Evolutionary conservation across 2,113 vertebrate genomes (phyloP).

Genomic region (Cichladusa arquata): DNA sequence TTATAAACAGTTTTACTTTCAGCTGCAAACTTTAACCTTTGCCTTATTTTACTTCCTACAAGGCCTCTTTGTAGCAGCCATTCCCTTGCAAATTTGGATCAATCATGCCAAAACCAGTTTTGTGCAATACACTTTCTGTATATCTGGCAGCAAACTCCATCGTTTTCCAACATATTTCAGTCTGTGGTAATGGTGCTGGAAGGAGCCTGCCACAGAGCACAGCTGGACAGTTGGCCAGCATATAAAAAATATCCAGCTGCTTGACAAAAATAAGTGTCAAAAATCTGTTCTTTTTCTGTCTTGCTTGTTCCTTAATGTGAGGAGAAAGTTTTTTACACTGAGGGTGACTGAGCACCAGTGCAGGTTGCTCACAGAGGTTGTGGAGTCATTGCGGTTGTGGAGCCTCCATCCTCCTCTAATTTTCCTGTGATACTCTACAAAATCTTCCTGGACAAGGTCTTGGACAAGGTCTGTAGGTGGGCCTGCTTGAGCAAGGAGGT

Average conservation of each 20-base stretch:
- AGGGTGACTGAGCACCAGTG: fast-evolving
- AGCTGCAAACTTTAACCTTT: not conserved
- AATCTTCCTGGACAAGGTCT: not conserved
- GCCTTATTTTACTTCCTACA: not conserved
- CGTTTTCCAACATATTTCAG: not conserved
- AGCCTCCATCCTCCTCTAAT: not conserved
- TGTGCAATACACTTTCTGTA: not conserved
- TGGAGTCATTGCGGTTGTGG: not conserved
- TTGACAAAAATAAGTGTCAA: not conserved
- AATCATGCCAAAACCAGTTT: not conserved
- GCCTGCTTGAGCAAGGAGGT: not conserved
- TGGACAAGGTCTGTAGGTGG: not conserved
- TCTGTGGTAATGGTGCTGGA: not conserved
- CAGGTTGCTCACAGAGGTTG: not conserved
- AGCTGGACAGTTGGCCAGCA: not conserved
- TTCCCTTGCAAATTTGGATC: not conserved
- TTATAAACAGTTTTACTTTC: not conserved
- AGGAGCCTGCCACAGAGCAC: not conserved
- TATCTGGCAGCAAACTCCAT: not conserved
- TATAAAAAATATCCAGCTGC: not conserved
- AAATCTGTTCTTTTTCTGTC: not conserved
- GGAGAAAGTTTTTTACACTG: not conserved
- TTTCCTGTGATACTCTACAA: not conserved
- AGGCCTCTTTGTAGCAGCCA: not conserved
- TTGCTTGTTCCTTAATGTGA: not conserved